Conservation (phyloP, 2,797 vertebrate genomes). For the Octomys mimax region DNA sequence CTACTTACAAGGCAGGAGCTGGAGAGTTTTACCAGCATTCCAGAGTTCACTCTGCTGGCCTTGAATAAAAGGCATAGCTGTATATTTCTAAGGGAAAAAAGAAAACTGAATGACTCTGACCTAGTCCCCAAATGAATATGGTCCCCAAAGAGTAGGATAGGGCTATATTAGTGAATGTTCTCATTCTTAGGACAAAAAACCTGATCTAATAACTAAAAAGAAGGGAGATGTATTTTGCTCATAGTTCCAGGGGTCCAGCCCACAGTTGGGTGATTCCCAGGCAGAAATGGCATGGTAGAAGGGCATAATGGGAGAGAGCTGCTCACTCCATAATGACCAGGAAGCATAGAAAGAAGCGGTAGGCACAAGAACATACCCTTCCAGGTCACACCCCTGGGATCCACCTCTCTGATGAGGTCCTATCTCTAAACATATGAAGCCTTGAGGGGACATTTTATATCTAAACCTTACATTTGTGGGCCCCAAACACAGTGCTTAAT, state of each 20-base stretch:
- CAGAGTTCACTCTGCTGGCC: not conserved
- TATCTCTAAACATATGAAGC: not conserved
- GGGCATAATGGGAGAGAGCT: not conserved
- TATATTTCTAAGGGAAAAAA: not conserved
- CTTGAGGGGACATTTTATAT: not conserved
- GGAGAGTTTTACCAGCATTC: slow-evolving; percentile 7
- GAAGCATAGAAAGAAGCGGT: not conserved
- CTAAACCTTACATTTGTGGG: not conserved
- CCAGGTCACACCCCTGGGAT: not conserved
- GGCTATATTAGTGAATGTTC: not conserved
- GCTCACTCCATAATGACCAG: not conserved
- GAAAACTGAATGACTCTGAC: not conserved
- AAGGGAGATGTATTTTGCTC: not conserved
- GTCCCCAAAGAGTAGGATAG: not conserved
- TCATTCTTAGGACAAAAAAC: not conserved
- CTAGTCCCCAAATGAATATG: not conserved
- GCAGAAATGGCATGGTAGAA: not conserved
- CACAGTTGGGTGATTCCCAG: not conserved
- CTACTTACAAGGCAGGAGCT: not conserved
- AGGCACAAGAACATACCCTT: not conserved
- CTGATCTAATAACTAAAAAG: not conserved
- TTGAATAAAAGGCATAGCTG: not conserved
- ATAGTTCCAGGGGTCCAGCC: not conserved
- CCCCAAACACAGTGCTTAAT: not conserved
- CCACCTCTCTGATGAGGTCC: not conserved